Base-by-base conservation (phyloP, 2,888 invertebrate species). In the Aromia moschata region DNA sequence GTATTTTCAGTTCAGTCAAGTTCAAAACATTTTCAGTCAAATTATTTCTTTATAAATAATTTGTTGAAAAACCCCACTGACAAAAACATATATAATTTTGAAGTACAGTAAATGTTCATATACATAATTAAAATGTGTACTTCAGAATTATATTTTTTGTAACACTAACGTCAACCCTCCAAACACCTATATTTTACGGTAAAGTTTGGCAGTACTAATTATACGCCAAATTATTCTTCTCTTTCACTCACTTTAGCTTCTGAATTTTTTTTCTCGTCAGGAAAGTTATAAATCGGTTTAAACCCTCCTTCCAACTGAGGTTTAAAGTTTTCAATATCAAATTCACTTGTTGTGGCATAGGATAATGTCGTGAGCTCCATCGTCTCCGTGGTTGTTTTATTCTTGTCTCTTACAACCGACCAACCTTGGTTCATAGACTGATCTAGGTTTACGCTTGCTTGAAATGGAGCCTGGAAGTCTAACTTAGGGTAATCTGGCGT, bases 281-380 rank as follows among this genome's bases (percentile, higher is more conserved):
- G 74, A 47, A 75, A 72, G 54, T 57, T 75, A 73, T 91, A 91
- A 51, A 89, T 87, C 0, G 89, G 89, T 69, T 87, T 85, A 68
- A 89, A 89, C 0, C 89, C 89, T 2, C 89, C 87, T 65, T 87
- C 86, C 12, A 89, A 75, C 68, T 89, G 86, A 0, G 89, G 89
- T 64, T 87, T 87, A 67, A 89, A 89, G 65, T 84, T 86, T 65
- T 89, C 87, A 2, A 86, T 81, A 70, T 89, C 87, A 67, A 88
- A 89, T 57, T 83, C 81, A 54, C 80, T 83, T 2, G 83, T 82
- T 0, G 82, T 79, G 2, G 79, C 74, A 37, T 75, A 58, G 2
- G 76, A 64, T 43, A 74, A 20, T 9, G 79, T 79, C 2, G 79
- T 79, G 0, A 79, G 74, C 52, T 75, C 77, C 3, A 58, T 70